Evolutionary conservation across 1,140 invertebrate species (phyloP), one percentile per base, ranked within the genome.

Genomic region (Drosophila varians): DNA sequence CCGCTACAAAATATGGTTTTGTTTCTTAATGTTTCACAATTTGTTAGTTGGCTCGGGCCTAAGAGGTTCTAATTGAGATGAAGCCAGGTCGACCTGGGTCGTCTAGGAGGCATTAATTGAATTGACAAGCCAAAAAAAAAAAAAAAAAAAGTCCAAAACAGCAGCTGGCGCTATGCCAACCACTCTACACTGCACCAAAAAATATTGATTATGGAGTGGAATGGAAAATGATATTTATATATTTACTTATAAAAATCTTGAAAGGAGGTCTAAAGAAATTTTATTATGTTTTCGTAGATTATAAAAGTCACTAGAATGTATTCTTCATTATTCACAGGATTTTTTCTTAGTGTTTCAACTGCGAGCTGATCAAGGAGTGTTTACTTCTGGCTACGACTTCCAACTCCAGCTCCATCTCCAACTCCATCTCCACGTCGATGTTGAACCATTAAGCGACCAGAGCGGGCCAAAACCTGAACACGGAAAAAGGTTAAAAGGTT

Each of bases 401-500:
- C 43, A 26, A 19, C 28, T 58, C 42, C 61, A 42, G n/a, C 45
- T 31, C 25, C 61, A 61, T 31, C 11, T 28, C 51, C 65, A 66
- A 21, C 45, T 31, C 25, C 61, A 61, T 31, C 11, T 28, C 51
- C 65, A 66, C 16, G 42, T 46, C 40, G 36, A 49, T 43, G 58
- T 36, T 65, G 53, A 43, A 74, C 72, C 61, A 86, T 84, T 86
- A 84, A 84, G 77, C 74, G 52, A 43, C 62, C 79, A 45, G 36
- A 62, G 61, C 61, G 56, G 57, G 56, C 61, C 61, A 70, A 31
- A 86, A 70, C 64, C 64, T 64, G 53, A 62, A 60, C 74, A 83
- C 73, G 66, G 54, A 74, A 83, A 83, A 86, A 87, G 80, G 80
- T 86, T 86, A 86, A 87, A 86, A 86, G 80, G 80, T 86, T 86